Evolutionary conservation across 2,888 invertebrate genomes (phyloP).

Genomic region (Polydrusus pterygomalis): DNA sequence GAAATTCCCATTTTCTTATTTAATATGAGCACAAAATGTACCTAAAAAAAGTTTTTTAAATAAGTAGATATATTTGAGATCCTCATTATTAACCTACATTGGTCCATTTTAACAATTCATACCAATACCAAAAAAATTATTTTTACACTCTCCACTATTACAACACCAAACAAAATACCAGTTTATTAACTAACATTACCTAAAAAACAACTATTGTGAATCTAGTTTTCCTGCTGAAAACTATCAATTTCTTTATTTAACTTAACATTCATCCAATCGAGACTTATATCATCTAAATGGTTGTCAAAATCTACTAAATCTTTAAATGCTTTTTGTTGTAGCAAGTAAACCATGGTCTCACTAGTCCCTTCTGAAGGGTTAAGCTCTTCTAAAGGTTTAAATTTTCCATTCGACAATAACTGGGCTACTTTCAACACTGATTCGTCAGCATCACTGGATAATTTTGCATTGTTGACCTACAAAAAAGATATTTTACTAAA

Average conservation of each 20-base stretch:
- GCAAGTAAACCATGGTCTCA: slow-evolving; percentile 81
- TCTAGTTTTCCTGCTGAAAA: slow-evolving; percentile 19
- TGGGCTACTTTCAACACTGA: slow-evolving; percentile 84
- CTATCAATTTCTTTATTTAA: slow-evolving; percentile 77
- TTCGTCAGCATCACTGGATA: slow-evolving; percentile 79
- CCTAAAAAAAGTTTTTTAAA: no score
- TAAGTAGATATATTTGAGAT: no score
- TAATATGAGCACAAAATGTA: no score
- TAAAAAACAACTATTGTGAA: slow-evolving; percentile 2
- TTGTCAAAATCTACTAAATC: slow-evolving; percentile 97
- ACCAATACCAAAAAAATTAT: slow-evolving; percentile 9
- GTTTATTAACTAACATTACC: slow-evolving; percentile 4
- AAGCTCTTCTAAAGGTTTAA: slow-evolving; percentile 77
- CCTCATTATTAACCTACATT: no score
- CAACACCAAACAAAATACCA: background rate
- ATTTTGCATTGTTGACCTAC: slow-evolving; percentile 88
- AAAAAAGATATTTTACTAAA: slow-evolving; percentile 33
- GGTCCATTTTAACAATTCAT: background rate
- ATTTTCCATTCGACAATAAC: slow-evolving; percentile 84
- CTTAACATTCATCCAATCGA: slow-evolving; percentile 91
- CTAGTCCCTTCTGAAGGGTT: slow-evolving; percentile 73
- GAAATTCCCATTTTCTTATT: no score
- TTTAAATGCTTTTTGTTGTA: slow-evolving; percentile 82
- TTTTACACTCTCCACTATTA: slow-evolving; percentile 9
- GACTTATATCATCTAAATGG: slow-evolving; percentile 91